phyloP scores from a whole-genome alignment of 2,888 invertebrate genomes.

The Clepsis dumicolana region DNA sequence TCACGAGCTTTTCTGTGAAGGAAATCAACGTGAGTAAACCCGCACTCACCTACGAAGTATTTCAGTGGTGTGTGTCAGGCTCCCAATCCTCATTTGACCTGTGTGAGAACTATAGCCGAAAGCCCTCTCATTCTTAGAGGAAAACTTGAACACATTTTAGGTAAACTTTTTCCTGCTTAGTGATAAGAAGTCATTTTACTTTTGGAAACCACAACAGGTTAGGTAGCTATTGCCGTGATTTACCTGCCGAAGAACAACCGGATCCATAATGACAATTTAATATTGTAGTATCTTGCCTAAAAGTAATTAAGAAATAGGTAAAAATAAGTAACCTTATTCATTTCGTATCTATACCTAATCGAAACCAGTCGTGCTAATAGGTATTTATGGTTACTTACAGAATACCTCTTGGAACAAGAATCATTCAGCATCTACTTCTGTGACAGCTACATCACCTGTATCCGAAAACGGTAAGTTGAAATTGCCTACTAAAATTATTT shows the following conservation, averaged over 20 bases:
- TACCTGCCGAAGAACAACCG: conserved; percentile 79
- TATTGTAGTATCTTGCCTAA: conserved; percentile 66
- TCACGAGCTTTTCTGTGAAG: no score
- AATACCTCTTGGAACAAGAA: conserved; percentile 68
- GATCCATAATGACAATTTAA: conserved; percentile 80
- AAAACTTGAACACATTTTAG: no score
- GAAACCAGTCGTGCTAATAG: conserved; percentile 57
- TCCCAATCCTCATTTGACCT: no score
- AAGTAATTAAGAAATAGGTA: conserved; percentile 69
- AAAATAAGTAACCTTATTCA: conserved; percentile 56
- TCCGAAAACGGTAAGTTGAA: conserved; percentile 67
- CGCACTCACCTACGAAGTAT: no score
- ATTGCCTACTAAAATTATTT: background rate
- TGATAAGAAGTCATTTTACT: conserved; percentile 45
- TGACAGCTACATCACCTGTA: conserved; percentile 59
- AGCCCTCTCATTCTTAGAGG: no score
- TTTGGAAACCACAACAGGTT: conserved; percentile 43
- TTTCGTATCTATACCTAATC: conserved; percentile 54
- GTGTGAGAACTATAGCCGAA: no score
- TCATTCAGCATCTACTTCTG: conserved; percentile 53
- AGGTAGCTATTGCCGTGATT: conserved; percentile 54
- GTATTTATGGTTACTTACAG: conserved; percentile 53
- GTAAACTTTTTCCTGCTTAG: conserved; percentile 53
- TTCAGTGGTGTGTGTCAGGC: no score
- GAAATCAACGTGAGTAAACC: no score